Base-by-base conservation (phyloP, 2,113 vertebrate species). In the Turnix velox region DNA sequence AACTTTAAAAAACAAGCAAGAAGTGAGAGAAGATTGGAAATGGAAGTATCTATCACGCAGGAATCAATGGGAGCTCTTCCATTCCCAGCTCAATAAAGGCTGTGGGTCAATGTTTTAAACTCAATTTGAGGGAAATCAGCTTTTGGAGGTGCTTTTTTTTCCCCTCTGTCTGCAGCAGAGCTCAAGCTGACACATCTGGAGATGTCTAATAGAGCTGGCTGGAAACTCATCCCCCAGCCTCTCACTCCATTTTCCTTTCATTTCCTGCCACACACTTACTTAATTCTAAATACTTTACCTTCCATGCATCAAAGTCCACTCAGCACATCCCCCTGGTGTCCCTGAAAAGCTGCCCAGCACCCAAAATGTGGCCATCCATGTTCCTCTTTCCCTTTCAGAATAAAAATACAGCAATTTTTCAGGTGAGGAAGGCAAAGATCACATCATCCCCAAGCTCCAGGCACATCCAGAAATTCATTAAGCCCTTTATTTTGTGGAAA, bases 271-370 rank as follows among this genome's bases (percentile, higher is more conserved):
- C 51, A 18, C 18, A 5, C 33, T 88, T 66, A 5, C 33, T 88
- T 66, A 12, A 82, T 86, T 84, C 74, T 52, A 52, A 75, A 59
- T 5, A 45, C 2, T 4, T 91, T 88, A 35, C 75, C 82, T 93
- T 42, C 0, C 11, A 16, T 6, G 8, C 62, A 20, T 31, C 58
- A 12, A 12, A 12, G n/a, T 17, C 49, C 77, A 4, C 40, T 82
- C 30, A 3, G 24, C 11, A 42, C 2, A 22, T 23, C 88, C 27
- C 0, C 1, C n/a, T n/a, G n/a, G 3, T 33, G 33, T 42, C 69
- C 89, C 85, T 83, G 82, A 54, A 39, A 39, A 49, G 84, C 49
- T 85, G 54, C 71, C 78, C 54, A 46, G 48, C 33, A 14, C 83
- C 43, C 30, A 20, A 62, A 55, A 24, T 6, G n/a, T 14, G 39